phyloP scores from a whole-genome alignment of 2,888 invertebrate genomes.

The Drosophila borborema region DNA sequence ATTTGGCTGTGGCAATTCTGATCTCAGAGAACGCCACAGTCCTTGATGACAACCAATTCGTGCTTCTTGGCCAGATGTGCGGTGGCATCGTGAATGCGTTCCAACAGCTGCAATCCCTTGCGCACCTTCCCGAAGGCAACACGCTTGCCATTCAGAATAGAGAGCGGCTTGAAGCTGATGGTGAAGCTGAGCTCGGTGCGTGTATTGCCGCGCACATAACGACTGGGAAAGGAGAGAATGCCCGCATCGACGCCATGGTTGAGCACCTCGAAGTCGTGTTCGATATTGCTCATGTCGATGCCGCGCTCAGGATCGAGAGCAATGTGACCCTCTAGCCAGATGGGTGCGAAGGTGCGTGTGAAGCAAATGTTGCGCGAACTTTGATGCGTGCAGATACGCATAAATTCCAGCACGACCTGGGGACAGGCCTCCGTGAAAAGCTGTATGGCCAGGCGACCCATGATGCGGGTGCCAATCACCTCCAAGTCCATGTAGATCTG shows the following conservation, averaged over 20 bases:
- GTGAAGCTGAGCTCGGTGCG: constrained; percentile 73
- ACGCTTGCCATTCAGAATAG: constrained; percentile 81
- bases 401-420: constrained; percentile 78
- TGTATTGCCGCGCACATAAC: constrained; percentile 78
- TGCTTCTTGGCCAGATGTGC: constrained; percentile 67
- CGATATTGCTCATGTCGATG: constrained; percentile 62
- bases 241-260: constrained; percentile 80
- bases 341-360: constrained; percentile 72
- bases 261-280: constrained; percentile 79
- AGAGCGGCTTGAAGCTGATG: constrained; percentile 82
- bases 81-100: constrained; percentile 72
- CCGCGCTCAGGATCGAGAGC: constrained; percentile 51
- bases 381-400: constrained; percentile 70
- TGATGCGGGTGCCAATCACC: constrained; percentile 53
- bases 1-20: too few species aligned
- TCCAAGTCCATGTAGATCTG: constrained; percentile 79
- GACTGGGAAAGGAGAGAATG: constrained; percentile 79
- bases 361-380: constrained; percentile 55
- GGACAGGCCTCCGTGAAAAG: constrained; percentile 83
- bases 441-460: constrained; percentile 77
- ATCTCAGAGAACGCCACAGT: constrained; percentile 72
- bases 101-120: constrained; percentile 76
- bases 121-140: constrained; percentile 82
- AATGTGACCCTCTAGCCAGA: constrained; percentile 81
- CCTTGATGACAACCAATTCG: constrained; percentile 66